A percentile compares a stretch with the other conserved stretches of the same genome.
Conservation (phyloP, 2,888 invertebrate species). For the Blastobasis lacticolella region DNA sequence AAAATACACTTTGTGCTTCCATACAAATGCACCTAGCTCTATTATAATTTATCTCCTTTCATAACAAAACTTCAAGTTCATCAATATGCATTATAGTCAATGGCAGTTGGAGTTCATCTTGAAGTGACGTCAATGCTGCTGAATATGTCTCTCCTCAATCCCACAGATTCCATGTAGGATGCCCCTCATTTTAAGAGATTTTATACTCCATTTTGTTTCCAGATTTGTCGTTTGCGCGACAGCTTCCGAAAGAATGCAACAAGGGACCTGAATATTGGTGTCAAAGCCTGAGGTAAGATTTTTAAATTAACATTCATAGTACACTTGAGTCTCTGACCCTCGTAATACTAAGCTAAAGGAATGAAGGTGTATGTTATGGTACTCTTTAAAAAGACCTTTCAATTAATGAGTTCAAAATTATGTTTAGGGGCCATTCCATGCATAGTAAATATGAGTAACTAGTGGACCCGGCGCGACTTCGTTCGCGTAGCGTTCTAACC, state of each 20-base stretch:
- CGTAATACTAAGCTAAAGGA: neutral
- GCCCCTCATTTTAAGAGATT: neutral
- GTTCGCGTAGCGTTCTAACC: too few relatives aligned
- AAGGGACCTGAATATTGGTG: slow-evolving; percentile 63
- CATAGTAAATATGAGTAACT: too few relatives aligned
- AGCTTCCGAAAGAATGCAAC: slow-evolving; percentile 57
- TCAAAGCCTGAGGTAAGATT: slow-evolving; percentile 48
- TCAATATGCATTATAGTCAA: neutral
- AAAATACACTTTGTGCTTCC: too few relatives aligned
- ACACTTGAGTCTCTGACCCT: neutral
- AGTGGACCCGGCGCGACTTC: too few relatives aligned
- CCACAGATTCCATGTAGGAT: neutral
- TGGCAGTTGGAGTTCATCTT: neutral
- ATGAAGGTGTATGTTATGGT: neutral
- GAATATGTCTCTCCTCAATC: neutral
- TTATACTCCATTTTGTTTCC: slow-evolving; percentile 20
- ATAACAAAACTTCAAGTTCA: neutral
- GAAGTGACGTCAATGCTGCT: neutral
- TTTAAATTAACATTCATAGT: neutral
- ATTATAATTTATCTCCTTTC: neutral
- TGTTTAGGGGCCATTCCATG: too few relatives aligned
- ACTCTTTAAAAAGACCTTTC: neutral
- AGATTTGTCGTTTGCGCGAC: slow-evolving; percentile 57
- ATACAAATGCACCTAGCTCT: neutral
- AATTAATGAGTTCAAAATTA: neutral